These are phyloP conservation scores for Holothuria leucospilota DNA, from an alignment of 53 echinoderm and acorn worm genomes.

Conservation along the genomic window DNA sequence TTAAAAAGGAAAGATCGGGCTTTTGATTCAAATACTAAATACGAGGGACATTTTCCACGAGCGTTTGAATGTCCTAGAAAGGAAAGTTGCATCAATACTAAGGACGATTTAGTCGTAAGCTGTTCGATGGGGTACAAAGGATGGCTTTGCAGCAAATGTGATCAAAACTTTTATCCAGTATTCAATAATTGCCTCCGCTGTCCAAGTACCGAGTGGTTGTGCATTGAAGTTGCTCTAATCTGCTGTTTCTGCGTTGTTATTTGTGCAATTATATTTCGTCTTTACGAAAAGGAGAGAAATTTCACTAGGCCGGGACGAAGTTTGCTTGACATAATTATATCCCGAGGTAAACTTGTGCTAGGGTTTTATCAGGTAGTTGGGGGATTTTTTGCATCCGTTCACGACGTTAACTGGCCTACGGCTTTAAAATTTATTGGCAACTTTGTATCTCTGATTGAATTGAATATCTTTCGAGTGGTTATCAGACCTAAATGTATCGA, in stretches of 20 bases:
- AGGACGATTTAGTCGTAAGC: background rate
- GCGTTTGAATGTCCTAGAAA: too few relatives aligned
- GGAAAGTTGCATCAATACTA: background rate
- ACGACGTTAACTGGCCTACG: background rate
- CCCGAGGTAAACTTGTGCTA: background rate
- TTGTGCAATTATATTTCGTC: background rate
- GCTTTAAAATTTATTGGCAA: background rate
- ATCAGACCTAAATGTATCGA: background rate
- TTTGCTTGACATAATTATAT: background rate
- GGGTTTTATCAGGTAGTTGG: slow-evolving; percentile 1
- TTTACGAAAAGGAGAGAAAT: background rate
- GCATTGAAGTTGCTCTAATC: background rate
- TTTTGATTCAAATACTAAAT: too few relatives aligned
- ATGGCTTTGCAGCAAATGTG: background rate
- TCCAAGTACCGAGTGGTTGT: background rate
- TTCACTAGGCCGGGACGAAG: background rate
- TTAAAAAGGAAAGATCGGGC: too few relatives aligned
- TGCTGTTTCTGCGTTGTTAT: too few relatives aligned
- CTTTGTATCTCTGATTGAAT: background rate
- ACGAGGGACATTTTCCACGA: too few relatives aligned
- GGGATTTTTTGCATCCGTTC: background rate
- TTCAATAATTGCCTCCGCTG: background rate
- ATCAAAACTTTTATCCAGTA: background rate
- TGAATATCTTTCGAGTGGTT: background rate
- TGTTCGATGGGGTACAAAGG: background rate